Percentiles rank a stretch among this genome's conserved stretches.
Evolutionary conservation across 2,888 invertebrate species (phyloP).

Genomic region (Pyralis farinalis): DNA sequence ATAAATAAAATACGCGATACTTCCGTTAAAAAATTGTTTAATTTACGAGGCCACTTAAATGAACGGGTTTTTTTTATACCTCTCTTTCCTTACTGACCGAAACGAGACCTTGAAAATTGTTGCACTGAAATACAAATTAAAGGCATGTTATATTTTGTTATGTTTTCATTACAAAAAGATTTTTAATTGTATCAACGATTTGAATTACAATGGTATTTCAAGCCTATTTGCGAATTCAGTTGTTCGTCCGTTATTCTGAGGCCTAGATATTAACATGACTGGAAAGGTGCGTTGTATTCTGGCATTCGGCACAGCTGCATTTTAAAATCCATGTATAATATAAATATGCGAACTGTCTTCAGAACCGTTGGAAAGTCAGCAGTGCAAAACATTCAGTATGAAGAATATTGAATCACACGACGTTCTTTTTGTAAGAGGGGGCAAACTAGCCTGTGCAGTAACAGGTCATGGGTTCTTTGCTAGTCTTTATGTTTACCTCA

Average conservation of each 20-base stretch:
- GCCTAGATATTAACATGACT: constrained; percentile 58
- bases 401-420: background rate
- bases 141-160: no score
- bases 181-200: no score
- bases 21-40: no score
- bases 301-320: constrained; percentile 45
- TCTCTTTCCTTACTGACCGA: constrained; percentile 27
- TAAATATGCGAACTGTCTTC: constrained; percentile 14
- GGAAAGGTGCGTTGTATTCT: constrained; percentile 51
- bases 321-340: constrained; percentile 22
- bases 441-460: no score
- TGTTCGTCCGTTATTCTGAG: constrained; percentile 45
- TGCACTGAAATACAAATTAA: background rate
- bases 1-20: no score
- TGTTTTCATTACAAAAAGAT: no score
- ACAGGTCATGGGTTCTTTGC: no score
- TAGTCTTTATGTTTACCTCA: no score
- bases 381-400: constrained; percentile 1
- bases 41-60: constrained; percentile 29
- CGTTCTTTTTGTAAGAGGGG: no score
- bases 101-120: background rate
- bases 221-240: constrained; percentile 38
- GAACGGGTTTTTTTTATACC: constrained; percentile 25
- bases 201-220: constrained; percentile 13
- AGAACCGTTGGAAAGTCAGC: constrained; percentile 8